Evolutionary conservation across 2,797 vertebrate species (phyloP).

Genomic region (Lophius americanus): DNA sequence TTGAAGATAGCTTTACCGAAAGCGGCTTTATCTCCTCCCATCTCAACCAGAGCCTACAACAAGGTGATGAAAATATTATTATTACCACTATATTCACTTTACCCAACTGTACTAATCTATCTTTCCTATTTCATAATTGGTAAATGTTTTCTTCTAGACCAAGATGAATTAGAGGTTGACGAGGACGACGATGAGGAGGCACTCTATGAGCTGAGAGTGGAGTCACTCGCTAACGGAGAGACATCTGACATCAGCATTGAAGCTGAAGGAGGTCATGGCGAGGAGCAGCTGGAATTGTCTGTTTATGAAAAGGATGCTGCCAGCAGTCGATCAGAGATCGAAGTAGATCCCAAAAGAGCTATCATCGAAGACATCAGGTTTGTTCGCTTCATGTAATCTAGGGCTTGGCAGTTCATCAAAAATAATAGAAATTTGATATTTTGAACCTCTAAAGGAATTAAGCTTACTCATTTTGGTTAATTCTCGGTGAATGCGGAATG

Average conservation of each 20-base stretch:
- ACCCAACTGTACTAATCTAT: no score
- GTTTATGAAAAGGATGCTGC: slow-evolving; percentile 18
- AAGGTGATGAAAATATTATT: slow-evolving; percentile 46
- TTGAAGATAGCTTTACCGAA: slow-evolving; percentile 57
- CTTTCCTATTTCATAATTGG: background rate
- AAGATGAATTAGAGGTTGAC: slow-evolving; percentile 37
- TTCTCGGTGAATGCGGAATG: no score
- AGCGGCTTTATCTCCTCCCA: slow-evolving; percentile 53
- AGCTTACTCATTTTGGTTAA: no score
- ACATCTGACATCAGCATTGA: slow-evolving; percentile 41
- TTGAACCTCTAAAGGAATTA: no score
- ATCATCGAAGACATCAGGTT: slow-evolving; percentile 85
- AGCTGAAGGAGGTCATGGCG: slow-evolving; percentile 39
- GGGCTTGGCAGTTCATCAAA: no score
- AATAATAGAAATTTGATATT: no score
- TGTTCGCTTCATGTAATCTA: background rate
- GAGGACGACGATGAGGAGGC: slow-evolving; percentile 73
- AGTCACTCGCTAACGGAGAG: slow-evolving; percentile 41
- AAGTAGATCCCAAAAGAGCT: slow-evolving; percentile 48
- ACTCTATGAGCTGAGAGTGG: slow-evolving; percentile 67
- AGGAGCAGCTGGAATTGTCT: slow-evolving; percentile 40
- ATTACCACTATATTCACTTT: no score
- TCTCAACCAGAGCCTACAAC: slow-evolving; percentile 41
- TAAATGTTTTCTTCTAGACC: slow-evolving; percentile 27
- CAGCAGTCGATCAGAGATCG: slow-evolving; percentile 26